These are phyloP conservation scores for Crambe crambe DNA, from an alignment of 37 sponge, comb jelly and placozoan genomes.

Conservation along the genomic window DNA sequence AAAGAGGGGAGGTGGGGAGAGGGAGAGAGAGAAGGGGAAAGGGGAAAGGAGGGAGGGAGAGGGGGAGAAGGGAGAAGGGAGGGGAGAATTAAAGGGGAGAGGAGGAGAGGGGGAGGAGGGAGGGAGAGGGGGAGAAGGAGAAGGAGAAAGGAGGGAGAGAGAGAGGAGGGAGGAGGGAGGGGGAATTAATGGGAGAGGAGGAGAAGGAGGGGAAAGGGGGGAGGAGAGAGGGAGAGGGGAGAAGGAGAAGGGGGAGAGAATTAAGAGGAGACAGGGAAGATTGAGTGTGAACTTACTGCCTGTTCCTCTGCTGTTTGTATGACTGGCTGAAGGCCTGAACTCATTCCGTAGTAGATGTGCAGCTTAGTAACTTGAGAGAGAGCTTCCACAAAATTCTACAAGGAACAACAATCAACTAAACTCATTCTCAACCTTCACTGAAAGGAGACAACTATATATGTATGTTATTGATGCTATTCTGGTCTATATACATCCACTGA, in stretches of 20 bases:
- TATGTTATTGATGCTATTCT: too few relatives aligned
- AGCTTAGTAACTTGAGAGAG: slow-evolving; percentile 55
- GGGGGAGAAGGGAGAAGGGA: not conserved
- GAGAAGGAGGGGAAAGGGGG: not conserved
- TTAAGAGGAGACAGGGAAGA: not conserved
- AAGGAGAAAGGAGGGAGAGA: too few relatives aligned
- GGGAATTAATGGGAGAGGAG: too few relatives aligned
- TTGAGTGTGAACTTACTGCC: slow-evolving; percentile 25
- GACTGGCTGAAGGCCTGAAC: slow-evolving; percentile 24
- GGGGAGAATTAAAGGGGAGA: not conserved
- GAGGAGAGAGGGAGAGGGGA: not conserved
- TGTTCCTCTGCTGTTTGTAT: slow-evolving; percentile 24
- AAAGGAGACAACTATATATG: too few relatives aligned
- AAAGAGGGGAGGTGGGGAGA: not conserved
- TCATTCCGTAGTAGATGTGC: slow-evolving; percentile 44
- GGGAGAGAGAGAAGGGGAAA: not conserved
- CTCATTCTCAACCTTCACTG: not conserved
- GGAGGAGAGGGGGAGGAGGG: not conserved
- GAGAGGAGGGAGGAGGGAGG: not conserved
- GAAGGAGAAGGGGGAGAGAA: not conserved
- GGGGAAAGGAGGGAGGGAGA: not conserved
- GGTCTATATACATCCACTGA: too few relatives aligned
- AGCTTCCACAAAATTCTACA: slow-evolving; percentile 48
- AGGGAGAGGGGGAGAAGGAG: too few relatives aligned
- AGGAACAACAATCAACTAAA: not conserved